Evolutionary conservation across 1,140 invertebrate genomes (phyloP).

Genomic region (Phenacoccus solenopsis): DNA sequence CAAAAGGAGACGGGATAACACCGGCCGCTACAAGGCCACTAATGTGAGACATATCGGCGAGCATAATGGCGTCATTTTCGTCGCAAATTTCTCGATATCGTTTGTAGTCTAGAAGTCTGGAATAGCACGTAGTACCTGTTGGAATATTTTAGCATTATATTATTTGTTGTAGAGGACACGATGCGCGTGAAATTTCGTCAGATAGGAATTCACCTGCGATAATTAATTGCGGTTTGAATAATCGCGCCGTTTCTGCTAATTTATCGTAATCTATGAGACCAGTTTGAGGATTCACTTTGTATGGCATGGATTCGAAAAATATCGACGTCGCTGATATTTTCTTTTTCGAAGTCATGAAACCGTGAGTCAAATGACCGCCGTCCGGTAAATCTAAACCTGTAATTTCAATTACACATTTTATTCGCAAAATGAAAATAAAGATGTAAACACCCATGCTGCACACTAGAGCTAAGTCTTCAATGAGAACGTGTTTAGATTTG

Average conservation of each 20-base stretch:
- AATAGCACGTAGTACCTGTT: slow-evolving; percentile 74
- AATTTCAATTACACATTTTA: no score
- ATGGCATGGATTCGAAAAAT: slow-evolving; percentile 98
- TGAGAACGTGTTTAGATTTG: no score
- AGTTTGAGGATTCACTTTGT: slow-evolving; percentile 75
- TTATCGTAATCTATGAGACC: slow-evolving; percentile 92
- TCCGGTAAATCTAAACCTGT: slow-evolving; percentile 76
- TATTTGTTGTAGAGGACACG: not conserved
- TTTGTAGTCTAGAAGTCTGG: slow-evolving; percentile 72
- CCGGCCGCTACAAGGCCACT: slow-evolving; percentile 80
- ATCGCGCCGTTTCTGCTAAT: slow-evolving; percentile 61
- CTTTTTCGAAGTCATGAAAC: slow-evolving; percentile 78
- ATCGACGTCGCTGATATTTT: slow-evolving; percentile 95
- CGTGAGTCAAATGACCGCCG: slow-evolving; percentile 93
- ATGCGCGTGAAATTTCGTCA: not conserved
- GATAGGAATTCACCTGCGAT: slow-evolving; percentile 52
- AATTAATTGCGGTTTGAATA: slow-evolving; percentile 88
- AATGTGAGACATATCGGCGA: slow-evolving; percentile 94
- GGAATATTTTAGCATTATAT: no score
- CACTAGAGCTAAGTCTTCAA: no score
- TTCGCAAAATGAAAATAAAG: no score
- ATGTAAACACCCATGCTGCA: no score
- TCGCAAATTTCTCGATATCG: slow-evolving; percentile 79
- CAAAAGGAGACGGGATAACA: slow-evolving; percentile 79
- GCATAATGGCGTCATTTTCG: slow-evolving; percentile 70